Evolutionary conservation across 37 sponge, comb jelly and placozoan genomes (phyloP), one percentile per base, ranked within the genome.

Genomic region (Geodia barretti): DNA sequence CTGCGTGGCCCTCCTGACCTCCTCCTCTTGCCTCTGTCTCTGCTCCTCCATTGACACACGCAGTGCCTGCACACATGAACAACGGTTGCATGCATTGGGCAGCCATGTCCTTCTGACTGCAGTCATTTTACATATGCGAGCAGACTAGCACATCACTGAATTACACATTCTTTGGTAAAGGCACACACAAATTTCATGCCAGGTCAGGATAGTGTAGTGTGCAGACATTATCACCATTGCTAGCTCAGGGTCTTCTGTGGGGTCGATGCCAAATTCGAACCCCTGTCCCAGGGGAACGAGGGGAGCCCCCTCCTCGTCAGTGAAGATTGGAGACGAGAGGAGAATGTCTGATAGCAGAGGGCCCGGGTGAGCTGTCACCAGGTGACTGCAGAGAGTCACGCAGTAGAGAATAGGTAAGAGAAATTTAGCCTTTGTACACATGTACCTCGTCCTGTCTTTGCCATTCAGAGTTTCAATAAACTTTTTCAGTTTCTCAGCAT

Each of bases 171-270:
- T n/a, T n/a, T n/a, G n/a, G n/a, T n/a, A n/a, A n/a, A n/a, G n/a
- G n/a, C n/a, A n/a, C n/a, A n/a, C n/a, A n/a, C n/a, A n/a, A n/a
- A n/a, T n/a, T n/a, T n/a, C n/a, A n/a, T n/a, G n/a, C n/a, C n/a
- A n/a, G n/a, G n/a, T n/a, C n/a, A n/a, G n/a, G n/a, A n/a, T n/a
- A n/a, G n/a, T n/a, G n/a, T n/a, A n/a, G 54, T 47, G 14, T 47
- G 54, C 14, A 7, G 7, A 14, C 14, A 14, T 47, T 7, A 17
- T 7, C 14, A 96, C 99, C 91, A 98, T 92, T 1, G 99, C 99
- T 29, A 98, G 87, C 59, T 98, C 99, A n/a, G 99, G 99, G 74
- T 98, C 99, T 41, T 94, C 97, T n/a, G 89, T 65, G 31, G 97
- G 95, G 80, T 97, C 97, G 41, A 97, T 88, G 26, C 92, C 92